Evolutionary conservation across 1,140 invertebrate species (phyloP).

Genomic region (Drosophila triauraria): DNA sequence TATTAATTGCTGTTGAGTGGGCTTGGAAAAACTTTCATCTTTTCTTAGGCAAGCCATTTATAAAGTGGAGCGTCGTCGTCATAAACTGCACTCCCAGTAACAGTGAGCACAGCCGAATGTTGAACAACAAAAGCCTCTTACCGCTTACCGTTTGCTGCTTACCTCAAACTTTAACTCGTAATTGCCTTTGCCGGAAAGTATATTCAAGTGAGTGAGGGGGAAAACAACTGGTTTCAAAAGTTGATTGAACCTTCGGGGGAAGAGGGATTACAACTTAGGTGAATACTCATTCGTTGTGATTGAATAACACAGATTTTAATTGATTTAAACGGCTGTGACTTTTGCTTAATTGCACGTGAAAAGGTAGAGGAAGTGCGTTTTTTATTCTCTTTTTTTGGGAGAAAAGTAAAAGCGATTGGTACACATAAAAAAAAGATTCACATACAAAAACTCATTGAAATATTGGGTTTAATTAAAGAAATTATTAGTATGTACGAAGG

Average conservation of each 20-base stretch:
- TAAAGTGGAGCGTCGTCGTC: constrained; percentile 41
- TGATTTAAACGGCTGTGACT: constrained; percentile 67
- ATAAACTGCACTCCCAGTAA: constrained; percentile 26
- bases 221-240: constrained; percentile 66
- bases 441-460: neutral
- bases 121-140: constrained; percentile 68
- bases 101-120: constrained; percentile 23
- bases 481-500: no score
- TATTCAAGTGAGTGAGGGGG: constrained; percentile 1
- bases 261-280: constrained; percentile 1
- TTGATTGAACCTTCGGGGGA: constrained; percentile 62
- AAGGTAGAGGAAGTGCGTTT: constrained; percentile 20
- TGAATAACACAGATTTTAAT: constrained; percentile 68
- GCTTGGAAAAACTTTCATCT: constrained; percentile 48
- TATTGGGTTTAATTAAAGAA: neutral
- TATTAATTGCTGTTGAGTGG: constrained; percentile 39
- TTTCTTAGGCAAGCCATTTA: constrained; percentile 29
- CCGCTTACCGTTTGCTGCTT: neutral
- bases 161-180: constrained; percentile 51
- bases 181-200: constrained; percentile 70
- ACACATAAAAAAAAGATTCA: neutral
- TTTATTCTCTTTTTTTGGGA: neutral
- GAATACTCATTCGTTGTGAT: constrained; percentile 27
- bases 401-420: constrained; percentile 43
- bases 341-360: constrained; percentile 74